Evolutionary conservation across 2,888 invertebrate genomes (phyloP).

Genomic region (Tanypteryx hageni): DNA sequence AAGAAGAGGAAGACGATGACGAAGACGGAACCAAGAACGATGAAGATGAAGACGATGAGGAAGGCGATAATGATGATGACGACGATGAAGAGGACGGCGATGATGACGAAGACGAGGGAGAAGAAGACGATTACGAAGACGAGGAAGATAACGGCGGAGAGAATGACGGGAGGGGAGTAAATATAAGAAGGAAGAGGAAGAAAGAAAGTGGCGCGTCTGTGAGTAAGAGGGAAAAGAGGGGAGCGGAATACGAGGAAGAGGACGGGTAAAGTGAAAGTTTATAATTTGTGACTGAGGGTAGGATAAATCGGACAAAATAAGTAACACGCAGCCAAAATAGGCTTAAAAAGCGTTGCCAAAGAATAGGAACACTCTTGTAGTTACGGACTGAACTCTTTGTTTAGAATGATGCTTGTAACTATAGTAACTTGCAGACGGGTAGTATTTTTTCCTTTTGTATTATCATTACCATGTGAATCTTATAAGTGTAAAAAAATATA

Average conservation of each 20-base stretch:
- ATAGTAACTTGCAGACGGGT: constrained; percentile 57
- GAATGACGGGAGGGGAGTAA: constrained; percentile 26
- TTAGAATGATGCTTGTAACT: constrained; percentile 63
- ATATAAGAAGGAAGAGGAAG: constrained; percentile 14
- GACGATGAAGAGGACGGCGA: not conserved
- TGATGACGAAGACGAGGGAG: not conserved
- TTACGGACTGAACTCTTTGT: constrained; percentile 63
- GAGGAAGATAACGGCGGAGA: not conserved
- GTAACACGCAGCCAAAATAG: constrained; percentile 50
- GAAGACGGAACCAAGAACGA: not conserved
- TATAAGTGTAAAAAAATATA: constrained; percentile 32
- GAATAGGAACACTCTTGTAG: constrained; percentile 62
- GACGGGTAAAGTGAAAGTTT: too few relatives aligned
- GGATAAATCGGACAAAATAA: not conserved
- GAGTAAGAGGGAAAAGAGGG: not conserved
- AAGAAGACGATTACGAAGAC: not conserved
- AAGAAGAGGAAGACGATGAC: not conserved
- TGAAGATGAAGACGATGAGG: not conserved
- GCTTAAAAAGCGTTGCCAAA: constrained; percentile 62
- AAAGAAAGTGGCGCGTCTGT: not conserved
- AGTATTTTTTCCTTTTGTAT: constrained; percentile 55
- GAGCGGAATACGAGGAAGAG: not conserved
- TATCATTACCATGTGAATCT: constrained; percentile 45
- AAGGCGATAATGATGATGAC: not conserved
- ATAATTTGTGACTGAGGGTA: not conserved